Evolutionary conservation across 2,888 invertebrate species (phyloP).

Genomic region (Micropterix aruncella): DNA sequence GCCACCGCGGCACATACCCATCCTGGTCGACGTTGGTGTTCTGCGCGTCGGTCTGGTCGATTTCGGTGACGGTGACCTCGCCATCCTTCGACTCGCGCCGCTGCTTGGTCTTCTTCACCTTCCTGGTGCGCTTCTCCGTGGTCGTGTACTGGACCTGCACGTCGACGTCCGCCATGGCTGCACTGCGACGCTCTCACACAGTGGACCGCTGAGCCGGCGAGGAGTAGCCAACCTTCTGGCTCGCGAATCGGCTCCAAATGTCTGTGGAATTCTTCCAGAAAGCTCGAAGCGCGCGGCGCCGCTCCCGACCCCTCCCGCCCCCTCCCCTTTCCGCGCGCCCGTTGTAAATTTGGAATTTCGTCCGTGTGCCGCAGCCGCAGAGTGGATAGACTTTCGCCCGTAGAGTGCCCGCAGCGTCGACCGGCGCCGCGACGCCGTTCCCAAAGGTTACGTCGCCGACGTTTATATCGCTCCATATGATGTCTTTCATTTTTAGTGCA

Average conservation of each 20-base stretch:
- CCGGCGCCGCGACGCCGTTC: background rate
- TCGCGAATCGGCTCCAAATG: slow-evolving; percentile 44
- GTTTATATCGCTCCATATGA: too few species aligned
- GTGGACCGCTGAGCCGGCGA: too few species aligned
- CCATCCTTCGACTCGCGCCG: slow-evolving; percentile 62
- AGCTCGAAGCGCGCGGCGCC: slow-evolving; percentile 14
- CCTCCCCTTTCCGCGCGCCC: slow-evolving; percentile 10
- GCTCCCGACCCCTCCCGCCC: slow-evolving; percentile 11
- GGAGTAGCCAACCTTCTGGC: slow-evolving; percentile 22
- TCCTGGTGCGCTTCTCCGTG: slow-evolving; percentile 82
- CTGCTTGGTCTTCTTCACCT: slow-evolving; percentile 73
- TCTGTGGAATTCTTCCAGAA: slow-evolving; percentile 41
- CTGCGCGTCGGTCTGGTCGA: slow-evolving; percentile 52
- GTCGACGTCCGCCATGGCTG: slow-evolving; percentile 80
- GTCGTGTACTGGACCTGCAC: slow-evolving; percentile 74
- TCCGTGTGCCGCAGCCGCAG: too few species aligned
- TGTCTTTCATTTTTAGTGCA: too few species aligned
- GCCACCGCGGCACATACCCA: slow-evolving; percentile 75
- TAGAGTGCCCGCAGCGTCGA: slow-evolving; percentile 1
- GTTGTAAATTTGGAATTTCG: slow-evolving; percentile 8
- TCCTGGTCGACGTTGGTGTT: slow-evolving; percentile 49
- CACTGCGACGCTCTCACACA: slow-evolving; percentile 7
- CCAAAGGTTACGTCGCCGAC: background rate
- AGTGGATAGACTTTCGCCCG: slow-evolving; percentile 2
- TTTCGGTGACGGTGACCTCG: slow-evolving; percentile 72